Percentiles rank a stretch among this genome's conserved stretches.
Conservation (phyloP, 2,113 vertebrate species). For the Cyphomyrus discorhynchus region DNA sequence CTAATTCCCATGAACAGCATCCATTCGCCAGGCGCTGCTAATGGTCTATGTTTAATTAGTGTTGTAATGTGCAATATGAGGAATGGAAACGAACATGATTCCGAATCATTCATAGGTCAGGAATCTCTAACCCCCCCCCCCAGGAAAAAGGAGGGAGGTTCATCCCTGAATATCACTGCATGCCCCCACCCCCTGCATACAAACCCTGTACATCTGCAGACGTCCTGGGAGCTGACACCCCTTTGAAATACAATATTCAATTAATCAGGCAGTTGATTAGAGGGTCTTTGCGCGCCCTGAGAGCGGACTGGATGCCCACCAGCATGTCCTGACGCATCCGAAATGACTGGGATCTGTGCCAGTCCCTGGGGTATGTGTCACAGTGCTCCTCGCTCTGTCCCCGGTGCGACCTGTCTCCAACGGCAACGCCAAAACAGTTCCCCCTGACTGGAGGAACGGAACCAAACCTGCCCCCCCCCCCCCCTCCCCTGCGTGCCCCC, state of each 20-base stretch:
- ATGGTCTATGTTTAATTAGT: conserved; percentile 55
- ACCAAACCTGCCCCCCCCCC: conserved; percentile 14
- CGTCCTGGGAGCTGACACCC: conserved; percentile 29
- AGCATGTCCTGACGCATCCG: conserved; percentile 50
- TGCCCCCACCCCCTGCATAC: not conserved
- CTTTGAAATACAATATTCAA: conserved; percentile 48
- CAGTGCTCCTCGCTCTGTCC: conserved; percentile 32
- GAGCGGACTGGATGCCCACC: conserved; percentile 40
- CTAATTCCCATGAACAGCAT: conserved; percentile 39
- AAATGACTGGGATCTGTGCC: conserved; percentile 47
- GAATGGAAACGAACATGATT: conserved; percentile 43
- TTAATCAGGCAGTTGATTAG: conserved; percentile 55
- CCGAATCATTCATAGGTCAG: conserved; percentile 40
- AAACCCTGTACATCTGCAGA: conserved; percentile 22
- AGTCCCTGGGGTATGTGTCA: conserved; percentile 45
- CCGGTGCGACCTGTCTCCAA: conserved; percentile 31
- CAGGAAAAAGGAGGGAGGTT: not conserved
- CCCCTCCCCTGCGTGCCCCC: conserved; percentile 30
- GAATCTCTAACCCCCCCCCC: conserved; percentile 43
- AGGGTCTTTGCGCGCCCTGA: conserved; percentile 43
- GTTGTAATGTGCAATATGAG: conserved; percentile 37
- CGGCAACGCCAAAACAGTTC: conserved; percentile 27
- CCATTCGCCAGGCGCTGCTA: conserved; percentile 45
- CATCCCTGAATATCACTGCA: conserved; percentile 15
- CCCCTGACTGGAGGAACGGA: not conserved